phyloP scores from a whole-genome alignment of 2,113 vertebrate species.

The Naja naja region DNA sequence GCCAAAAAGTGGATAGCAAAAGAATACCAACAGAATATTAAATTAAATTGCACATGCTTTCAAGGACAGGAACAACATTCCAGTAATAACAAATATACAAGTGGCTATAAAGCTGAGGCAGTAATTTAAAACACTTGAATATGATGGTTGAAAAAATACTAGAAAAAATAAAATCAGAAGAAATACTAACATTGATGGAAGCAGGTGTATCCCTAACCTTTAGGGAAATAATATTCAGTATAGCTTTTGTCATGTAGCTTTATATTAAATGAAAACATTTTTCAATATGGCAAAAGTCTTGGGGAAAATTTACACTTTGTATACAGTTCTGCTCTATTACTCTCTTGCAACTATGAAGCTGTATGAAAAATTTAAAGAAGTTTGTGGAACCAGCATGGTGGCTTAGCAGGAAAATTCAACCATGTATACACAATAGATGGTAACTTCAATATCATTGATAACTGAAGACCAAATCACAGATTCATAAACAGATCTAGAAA shows the following conservation, averaged over 20 bases:
- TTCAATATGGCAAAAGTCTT: not conserved
- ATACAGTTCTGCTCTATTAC: not conserved
- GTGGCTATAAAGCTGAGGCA: constrained; percentile 11
- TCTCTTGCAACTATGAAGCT: not conserved
- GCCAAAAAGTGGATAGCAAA: not conserved
- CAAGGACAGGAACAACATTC: constrained; percentile 41
- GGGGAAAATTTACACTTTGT: not conserved
- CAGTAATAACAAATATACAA: not conserved
- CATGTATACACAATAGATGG: not conserved
- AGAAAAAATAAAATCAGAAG: constrained; percentile 21
- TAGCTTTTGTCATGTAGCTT: constrained; percentile 5
- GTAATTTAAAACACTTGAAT: constrained; percentile 15
- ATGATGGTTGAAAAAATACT: not conserved
- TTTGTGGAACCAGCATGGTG: not conserved
- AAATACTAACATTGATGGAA: not conserved
- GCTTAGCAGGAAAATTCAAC: not conserved
- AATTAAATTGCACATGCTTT: not conserved
- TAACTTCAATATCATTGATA: not conserved
- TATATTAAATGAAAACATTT: constrained; percentile 3
- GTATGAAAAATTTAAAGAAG: not conserved
- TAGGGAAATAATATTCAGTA: not conserved
- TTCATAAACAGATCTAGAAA: not conserved
- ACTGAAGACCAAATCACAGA: not conserved
- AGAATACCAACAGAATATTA: not conserved
- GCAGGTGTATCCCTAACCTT: constrained; percentile 6